These are phyloP conservation scores for Muscicapa comitata DNA, from an alignment of 2,797 vertebrate genomes.

Conservation along the genomic window DNA sequence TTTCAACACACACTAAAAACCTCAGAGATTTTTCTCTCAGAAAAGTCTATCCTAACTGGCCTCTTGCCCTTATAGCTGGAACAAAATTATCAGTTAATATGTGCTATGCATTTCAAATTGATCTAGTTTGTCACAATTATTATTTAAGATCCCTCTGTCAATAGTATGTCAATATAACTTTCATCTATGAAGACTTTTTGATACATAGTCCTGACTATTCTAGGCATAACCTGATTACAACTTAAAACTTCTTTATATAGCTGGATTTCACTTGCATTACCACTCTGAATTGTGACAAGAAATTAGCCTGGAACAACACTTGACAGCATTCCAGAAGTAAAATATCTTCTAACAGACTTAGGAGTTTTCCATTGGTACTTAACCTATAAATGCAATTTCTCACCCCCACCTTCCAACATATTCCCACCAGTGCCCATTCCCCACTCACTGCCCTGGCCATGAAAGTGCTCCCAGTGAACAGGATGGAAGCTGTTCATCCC, in stretches of 20 bases:
- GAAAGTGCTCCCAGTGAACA: neutral
- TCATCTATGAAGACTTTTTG: neutral
- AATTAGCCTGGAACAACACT: neutral
- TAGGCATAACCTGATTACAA: neutral
- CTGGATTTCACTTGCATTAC: neutral
- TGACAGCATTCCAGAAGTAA: neutral
- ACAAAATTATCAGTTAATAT: neutral
- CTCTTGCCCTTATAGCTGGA: neutral
- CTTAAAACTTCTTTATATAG: neutral
- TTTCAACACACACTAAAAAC: neutral
- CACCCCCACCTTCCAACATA: neutral
- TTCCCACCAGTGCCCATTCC: neutral
- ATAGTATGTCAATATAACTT: neutral
- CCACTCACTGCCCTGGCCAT: neutral
- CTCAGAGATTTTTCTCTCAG: neutral
- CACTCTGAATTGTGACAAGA: neutral
- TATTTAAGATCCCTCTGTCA: neutral
- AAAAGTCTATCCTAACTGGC: neutral
- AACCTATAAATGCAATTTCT: neutral
- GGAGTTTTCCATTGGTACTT: neutral
- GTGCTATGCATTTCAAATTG: neutral
- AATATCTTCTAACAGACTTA: neutral
- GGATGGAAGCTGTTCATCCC: neutral
- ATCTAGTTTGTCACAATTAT: neutral
- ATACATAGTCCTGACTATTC: neutral